Base-by-base conservation (phyloP, 1,140 invertebrate genomes). In the Metopolophium dirhodum region DNA sequence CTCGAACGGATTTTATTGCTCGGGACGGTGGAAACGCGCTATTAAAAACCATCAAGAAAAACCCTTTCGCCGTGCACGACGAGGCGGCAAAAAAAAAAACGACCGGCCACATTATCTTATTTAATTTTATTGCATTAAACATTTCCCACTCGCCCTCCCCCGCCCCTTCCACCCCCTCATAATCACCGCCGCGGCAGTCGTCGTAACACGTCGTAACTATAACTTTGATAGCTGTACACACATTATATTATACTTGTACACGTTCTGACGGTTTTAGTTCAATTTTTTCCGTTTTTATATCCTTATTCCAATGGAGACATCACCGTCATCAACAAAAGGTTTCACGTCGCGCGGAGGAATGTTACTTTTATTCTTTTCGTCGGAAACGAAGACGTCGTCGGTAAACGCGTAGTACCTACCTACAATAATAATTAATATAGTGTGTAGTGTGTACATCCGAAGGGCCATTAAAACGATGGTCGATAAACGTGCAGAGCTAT, bases 51-150 rank as follows among this genome's bases (percentile, higher is more conserved):
- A 14, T 49, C 61, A 51, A 49, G 11, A 82, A 83, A 92, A 83
- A 49, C 51, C 45, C 57, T 77, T 91, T 30, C 47, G 47, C 61
- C 45, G 77, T 54, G 91, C 18, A 91, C n/a, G 90, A 77, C 30
- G n/a, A 37, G 45, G 91, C 91, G 77, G 47, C 91, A 20, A 83
- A 86, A 86, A 54, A 91, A 92, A 92, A 83, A 92, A 49, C 61
- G 37, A 77, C 90, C 90, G 45, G 77, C 90, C 83, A 92, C 91
- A 85, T 92, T 92, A 92, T 92, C 77, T 92, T n/a, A 77, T 77
- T 92, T 92, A 83, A 92, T 92, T 92, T 92, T 92, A 92, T 92
- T 82, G 77, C 61, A 82, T 82, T 92, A 92, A 92, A 83, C 68
- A 85, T 92, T 77, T 77, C 20, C n/a, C 68, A 20, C 22, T 54